Evolutionary conservation across 2,888 invertebrate genomes (phyloP).

Genomic region (Parelbella ahira): DNA sequence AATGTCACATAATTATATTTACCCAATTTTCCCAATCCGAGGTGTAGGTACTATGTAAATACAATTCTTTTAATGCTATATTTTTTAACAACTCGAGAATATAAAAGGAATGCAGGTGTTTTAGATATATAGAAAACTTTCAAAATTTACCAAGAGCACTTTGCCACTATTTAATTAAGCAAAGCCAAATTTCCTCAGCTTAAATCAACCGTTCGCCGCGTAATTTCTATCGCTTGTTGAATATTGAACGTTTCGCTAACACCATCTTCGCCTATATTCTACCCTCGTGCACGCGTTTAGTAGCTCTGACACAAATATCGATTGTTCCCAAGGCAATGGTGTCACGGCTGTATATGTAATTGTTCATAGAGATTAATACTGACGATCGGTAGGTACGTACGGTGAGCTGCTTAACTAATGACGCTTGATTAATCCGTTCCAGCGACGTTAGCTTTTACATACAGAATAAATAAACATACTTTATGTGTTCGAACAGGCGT

Average conservation of each 20-base stretch:
- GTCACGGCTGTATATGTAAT: slow-evolving; percentile 4
- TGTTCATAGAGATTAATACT: slow-evolving; percentile 6
- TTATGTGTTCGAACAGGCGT: no score
- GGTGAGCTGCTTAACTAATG: slow-evolving; percentile 4
- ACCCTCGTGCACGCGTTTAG: slow-evolving; percentile 9
- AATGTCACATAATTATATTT: no score
- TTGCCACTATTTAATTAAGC: slow-evolving; percentile 4
- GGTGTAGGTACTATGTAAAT: no score
- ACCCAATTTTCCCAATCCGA: no score
- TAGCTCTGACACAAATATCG: slow-evolving; percentile 16
- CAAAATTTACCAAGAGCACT: no score
- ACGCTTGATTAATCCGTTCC: neutral
- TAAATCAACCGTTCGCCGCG: neutral
- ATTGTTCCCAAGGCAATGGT: slow-evolving; percentile 10
- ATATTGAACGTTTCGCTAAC: slow-evolving; percentile 21
- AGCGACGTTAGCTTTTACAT: no score
- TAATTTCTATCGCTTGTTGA: slow-evolving; percentile 10
- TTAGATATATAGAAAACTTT: no score
- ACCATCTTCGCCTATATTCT: slow-evolving; percentile 5
- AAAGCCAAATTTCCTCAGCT: slow-evolving; percentile 1
- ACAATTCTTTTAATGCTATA: no score
- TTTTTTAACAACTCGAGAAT: no score
- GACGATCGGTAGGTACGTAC: no score
- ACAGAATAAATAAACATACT: no score
- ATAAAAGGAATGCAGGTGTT: no score